These are phyloP conservation scores for Dyspetes luteomarginatus DNA, from an alignment of 2,888 invertebrate species.

Conservation along the genomic window DNA sequence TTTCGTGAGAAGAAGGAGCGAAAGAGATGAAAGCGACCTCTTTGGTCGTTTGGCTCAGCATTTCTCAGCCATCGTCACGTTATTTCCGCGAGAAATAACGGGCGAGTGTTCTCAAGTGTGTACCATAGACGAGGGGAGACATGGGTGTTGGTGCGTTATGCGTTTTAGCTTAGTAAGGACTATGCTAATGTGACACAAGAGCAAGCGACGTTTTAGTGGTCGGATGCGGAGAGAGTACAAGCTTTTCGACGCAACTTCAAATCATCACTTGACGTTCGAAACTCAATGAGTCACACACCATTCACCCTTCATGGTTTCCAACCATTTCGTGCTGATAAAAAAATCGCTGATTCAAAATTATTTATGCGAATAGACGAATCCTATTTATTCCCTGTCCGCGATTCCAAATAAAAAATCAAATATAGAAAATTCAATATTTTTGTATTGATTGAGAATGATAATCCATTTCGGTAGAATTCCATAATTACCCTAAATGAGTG, in stretches of 20 bases:
- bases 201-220: slow-evolving; percentile 27
- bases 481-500: too few relatives aligned
- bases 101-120: slow-evolving; percentile 60
- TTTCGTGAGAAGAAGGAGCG: slow-evolving; percentile 2
- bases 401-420: background rate
- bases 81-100: slow-evolving; percentile 69
- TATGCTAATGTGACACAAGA: slow-evolving; percentile 67
- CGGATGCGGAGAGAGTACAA: background rate
- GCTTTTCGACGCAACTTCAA: slow-evolving; percentile 27
- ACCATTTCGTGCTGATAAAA: too few relatives aligned
- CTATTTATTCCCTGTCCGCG: background rate
- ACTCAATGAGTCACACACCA: background rate
- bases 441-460: too few relatives aligned
- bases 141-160: slow-evolving; percentile 55
- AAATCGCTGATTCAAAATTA: slow-evolving; percentile 13
- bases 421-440: too few relatives aligned
- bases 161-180: slow-evolving; percentile 67
- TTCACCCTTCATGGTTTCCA: background rate
- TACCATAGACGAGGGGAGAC: slow-evolving; percentile 20
- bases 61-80: slow-evolving; percentile 69
- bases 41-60: slow-evolving; percentile 67
- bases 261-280: background rate
- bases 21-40: slow-evolving; percentile 18
- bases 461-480: too few relatives aligned
- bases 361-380: background rate